Percentiles rank a stretch among this genome's conserved stretches.
Evolutionary conservation across 2,113 vertebrate genomes (phyloP).

Genomic region (Cervus canadensis): DNA sequence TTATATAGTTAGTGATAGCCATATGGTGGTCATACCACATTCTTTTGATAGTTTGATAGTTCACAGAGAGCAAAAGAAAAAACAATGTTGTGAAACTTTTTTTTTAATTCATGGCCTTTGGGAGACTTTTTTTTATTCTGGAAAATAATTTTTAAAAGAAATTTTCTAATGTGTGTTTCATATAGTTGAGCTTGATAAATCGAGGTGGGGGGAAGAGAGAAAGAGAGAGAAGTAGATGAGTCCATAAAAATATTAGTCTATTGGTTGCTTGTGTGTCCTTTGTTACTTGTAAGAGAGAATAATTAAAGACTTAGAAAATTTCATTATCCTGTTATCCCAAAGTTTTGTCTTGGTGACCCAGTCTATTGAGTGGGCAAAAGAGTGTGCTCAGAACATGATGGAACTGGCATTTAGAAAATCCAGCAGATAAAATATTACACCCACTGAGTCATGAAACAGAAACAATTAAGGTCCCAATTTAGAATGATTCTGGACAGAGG

Average conservation of each 20-base stretch:
- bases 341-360: slow-evolving; percentile 66
- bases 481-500: slow-evolving; percentile 54
- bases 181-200: neutral
- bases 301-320: slow-evolving; percentile 51
- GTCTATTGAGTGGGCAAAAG: slow-evolving; percentile 63
- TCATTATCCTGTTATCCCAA: slow-evolving; percentile 49
- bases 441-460: slow-evolving; percentile 69
- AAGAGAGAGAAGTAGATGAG: neutral
- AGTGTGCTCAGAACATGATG: slow-evolving; percentile 66
- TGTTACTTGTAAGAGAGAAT: slow-evolving; percentile 13
- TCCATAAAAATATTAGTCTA: slow-evolving; percentile 38
- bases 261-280: slow-evolving; percentile 18
- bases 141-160: neutral
- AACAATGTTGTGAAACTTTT: neutral
- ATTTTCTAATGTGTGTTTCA: neutral
- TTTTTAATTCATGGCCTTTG: slow-evolving; percentile 15
- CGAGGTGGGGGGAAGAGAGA: neutral
- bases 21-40: neutral
- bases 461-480: slow-evolving; percentile 66
- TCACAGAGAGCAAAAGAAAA: neutral
- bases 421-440: slow-evolving; percentile 67
- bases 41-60: slow-evolving; percentile 20
- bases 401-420: slow-evolving; percentile 76
- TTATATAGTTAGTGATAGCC: neutral
- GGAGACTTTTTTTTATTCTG: neutral